Evolutionary conservation across 30 jellyfish, hydroid and myxozoan species (phyloP).

Genomic region (Aurelia sp.): DNA sequence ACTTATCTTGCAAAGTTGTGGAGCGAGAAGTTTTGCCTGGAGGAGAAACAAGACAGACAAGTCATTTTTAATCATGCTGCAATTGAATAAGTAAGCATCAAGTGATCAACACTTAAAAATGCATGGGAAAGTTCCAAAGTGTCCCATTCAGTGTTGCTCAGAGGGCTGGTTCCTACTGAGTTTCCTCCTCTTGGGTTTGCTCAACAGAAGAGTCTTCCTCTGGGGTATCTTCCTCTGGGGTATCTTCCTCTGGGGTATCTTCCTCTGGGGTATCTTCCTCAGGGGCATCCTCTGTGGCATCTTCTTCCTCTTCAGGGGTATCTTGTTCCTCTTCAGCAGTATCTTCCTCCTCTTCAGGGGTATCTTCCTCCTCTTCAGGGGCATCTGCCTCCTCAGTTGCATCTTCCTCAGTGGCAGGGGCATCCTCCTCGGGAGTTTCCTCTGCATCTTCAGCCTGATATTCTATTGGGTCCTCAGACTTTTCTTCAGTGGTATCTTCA

Average conservation of each 20-base stretch:
- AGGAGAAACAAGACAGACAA: no score
- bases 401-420: neutral
- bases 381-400: slow-evolving; percentile 35
- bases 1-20: no score
- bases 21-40: no score
- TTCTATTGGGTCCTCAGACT: slow-evolving; percentile 13
- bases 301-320: neutral
- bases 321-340: slow-evolving; percentile 13
- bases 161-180: neutral
- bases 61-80: no score
- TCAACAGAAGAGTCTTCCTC: slow-evolving; percentile 32
- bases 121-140: no score
- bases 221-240: neutral
- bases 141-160: no score
- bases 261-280: slow-evolving; percentile 34
- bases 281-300: slow-evolving; percentile 12
- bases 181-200: slow-evolving; percentile 1
- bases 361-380: slow-evolving; percentile 10
- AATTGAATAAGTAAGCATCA: no score
- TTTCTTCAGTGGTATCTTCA: slow-evolving; percentile 20
- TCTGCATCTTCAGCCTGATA: slow-evolving; percentile 15
- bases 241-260: neutral
- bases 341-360: slow-evolving; percentile 19
- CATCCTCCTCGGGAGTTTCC: slow-evolving; percentile 19
- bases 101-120: no score